Evolutionary conservation across 2,888 invertebrate species (phyloP), one percentile per base, ranked within the genome.

Genomic region (Capitulum mitella): DNA sequence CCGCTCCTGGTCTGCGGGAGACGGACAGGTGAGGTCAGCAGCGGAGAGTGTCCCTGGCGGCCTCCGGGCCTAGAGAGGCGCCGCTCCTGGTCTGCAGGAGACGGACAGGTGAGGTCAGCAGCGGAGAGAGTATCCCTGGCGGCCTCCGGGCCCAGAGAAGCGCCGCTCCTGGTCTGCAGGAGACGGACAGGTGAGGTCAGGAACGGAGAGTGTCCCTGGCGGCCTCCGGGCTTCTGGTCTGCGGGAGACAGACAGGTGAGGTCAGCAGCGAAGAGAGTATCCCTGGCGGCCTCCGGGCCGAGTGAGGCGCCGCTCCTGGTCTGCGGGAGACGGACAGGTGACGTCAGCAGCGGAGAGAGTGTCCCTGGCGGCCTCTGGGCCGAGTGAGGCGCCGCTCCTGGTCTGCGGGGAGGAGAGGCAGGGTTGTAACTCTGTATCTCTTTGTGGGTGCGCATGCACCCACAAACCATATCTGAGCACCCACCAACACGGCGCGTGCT

Each of bases 101-200:
- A n/a, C n/a, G n/a, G n/a, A n/a, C n/a, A n/a, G n/a, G n/a, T n/a
- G n/a, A 34, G 34, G 3, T 34, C 1, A 64, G 64, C 16, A 12
- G 58, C 6, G n/a, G 10, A 29, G 0, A n/a, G n/a, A 29, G 46
- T 46, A 5, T 46, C 29, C 16, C 76, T n/a, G 3, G 46, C 22
- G n/a, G 76, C 76, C 3, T 14, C 76, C 76, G 76, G 76, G 32
- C 46, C 76, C 29, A 76, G 76, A 10, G 29, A 29, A 32, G 76
- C 76, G 16, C 76, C 76, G 76, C 70, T 40, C 26, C 70, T 37
- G 37, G 40, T 70, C 40, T 70, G 37, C 19, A 29, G 16, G 16
- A 43, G n/a, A n/a, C n/a, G n/a, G n/a, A n/a, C n/a, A n/a, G n/a
- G n/a, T n/a, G n/a, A 34, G 34, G 3, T 34, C 1, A 64, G 64